Conservation (phyloP, 2,113 vertebrate genomes). For the Aramus guarauna region DNA sequence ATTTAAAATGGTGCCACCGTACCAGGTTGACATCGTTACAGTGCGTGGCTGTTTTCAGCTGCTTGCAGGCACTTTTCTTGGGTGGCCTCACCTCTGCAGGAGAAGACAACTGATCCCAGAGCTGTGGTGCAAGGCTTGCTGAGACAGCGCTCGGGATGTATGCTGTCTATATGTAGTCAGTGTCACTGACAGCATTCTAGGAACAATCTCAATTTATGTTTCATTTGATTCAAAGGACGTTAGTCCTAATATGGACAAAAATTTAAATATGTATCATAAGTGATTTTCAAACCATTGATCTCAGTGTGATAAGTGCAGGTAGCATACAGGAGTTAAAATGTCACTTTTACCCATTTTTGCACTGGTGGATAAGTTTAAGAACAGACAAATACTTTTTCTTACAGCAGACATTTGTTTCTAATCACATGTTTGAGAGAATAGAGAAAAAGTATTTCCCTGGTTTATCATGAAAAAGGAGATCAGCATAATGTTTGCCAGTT, state of each 20-base stretch:
- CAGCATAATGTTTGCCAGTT: background rate
- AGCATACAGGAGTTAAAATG: background rate
- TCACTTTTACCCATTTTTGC: background rate
- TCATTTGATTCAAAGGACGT: background rate
- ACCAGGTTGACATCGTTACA: background rate
- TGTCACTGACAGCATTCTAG: background rate
- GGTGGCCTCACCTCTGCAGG: background rate
- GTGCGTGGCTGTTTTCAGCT: accelerated
- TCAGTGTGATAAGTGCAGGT: background rate
- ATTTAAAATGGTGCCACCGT: background rate
- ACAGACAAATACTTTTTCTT: background rate
- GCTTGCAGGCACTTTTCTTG: background rate
- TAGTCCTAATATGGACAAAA: background rate
- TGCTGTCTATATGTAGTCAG: background rate
- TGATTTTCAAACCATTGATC: background rate
- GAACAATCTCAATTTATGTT: background rate
- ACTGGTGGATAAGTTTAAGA: background rate
- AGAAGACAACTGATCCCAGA: background rate
- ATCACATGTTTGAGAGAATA: background rate
- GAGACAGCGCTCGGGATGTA: too few species aligned
- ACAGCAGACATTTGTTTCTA: background rate
- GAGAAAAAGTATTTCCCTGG: background rate
- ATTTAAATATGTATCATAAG: background rate
- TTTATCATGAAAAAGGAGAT: background rate
- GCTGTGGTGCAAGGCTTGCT: background rate